Evolutionary conservation across 2,888 invertebrate genomes (phyloP).

Genomic region (Meta bourneti): DNA sequence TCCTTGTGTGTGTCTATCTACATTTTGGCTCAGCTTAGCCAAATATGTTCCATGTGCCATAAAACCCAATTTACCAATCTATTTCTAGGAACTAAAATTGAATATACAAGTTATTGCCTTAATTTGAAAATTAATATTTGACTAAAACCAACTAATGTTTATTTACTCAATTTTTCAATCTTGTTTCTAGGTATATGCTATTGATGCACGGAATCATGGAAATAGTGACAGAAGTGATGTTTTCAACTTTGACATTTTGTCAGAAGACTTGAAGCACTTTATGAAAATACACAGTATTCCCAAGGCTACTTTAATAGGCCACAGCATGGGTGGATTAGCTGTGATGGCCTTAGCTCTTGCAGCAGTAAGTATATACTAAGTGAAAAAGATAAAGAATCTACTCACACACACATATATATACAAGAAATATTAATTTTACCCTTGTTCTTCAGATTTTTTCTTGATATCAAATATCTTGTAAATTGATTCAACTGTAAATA

Average conservation of each 20-base stretch:
- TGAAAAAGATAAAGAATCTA: background rate
- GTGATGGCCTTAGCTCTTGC: slow-evolving; percentile 62
- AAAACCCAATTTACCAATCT: too few relatives aligned
- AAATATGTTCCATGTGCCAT: too few relatives aligned
- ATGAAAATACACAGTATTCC: slow-evolving; percentile 57
- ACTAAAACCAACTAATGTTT: too few relatives aligned
- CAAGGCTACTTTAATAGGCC: slow-evolving; percentile 61
- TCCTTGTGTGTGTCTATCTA: too few relatives aligned
- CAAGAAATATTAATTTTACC: background rate
- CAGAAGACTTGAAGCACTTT: slow-evolving; percentile 62
- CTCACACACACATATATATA: background rate
- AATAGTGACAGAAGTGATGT: slow-evolving; percentile 64
- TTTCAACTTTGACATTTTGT: slow-evolving; percentile 66
- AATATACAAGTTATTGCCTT: too few relatives aligned
- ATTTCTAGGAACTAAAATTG: too few relatives aligned
- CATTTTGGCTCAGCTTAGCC: too few relatives aligned
- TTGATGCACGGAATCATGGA: slow-evolving; percentile 75
- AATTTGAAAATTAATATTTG: too few relatives aligned
- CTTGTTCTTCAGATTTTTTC: background rate
- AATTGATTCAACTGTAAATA: too few relatives aligned
- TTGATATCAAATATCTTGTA: too few relatives aligned
- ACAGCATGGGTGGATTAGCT: slow-evolving; percentile 71
- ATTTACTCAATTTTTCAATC: too few relatives aligned
- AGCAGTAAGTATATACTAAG: slow-evolving; percentile 43
- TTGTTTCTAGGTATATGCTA: slow-evolving; percentile 56